These are phyloP conservation scores for Pachydiplax longipennis DNA, from an alignment of 2,888 invertebrate species.

Conservation along the genomic window DNA sequence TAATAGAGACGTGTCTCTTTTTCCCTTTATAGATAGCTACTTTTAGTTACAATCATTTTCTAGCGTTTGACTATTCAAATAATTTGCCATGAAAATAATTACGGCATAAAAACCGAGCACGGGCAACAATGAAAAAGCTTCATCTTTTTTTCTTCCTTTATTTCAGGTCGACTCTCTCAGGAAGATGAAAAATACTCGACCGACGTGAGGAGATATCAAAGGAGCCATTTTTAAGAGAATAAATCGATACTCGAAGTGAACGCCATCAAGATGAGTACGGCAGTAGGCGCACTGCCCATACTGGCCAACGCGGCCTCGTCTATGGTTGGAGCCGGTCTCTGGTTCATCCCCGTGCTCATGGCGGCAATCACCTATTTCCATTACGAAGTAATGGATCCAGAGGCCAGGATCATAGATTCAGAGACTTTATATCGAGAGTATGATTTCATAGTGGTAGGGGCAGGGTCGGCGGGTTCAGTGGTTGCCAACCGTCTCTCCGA, in stretches of 20 bases:
- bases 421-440: conserved; percentile 72
- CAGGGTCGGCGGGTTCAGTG: conserved; percentile 87
- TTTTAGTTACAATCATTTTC: no score
- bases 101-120: no score
- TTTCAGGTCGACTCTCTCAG: no score
- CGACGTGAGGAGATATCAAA: no score
- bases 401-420: conserved; percentile 77
- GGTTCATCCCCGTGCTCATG: conserved; percentile 84
- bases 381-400: conserved; percentile 83
- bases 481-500: conserved; percentile 81
- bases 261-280: conserved; percentile 47
- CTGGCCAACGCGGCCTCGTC: conserved; percentile 70
- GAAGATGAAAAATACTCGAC: no score
- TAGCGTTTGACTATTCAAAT: no score
- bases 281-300: conserved; percentile 57
- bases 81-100: no score
- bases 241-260: neutral
- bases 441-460: conserved; percentile 87
- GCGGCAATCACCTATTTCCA: conserved; percentile 88
- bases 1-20: no score
- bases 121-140: no score
- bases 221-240: no score
- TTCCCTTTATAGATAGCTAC: no score
- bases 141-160: no score
- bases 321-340: conserved; percentile 73